These are phyloP conservation scores for Merops nubicus DNA, from an alignment of 2,113 vertebrate genomes.

Conservation along the genomic window DNA sequence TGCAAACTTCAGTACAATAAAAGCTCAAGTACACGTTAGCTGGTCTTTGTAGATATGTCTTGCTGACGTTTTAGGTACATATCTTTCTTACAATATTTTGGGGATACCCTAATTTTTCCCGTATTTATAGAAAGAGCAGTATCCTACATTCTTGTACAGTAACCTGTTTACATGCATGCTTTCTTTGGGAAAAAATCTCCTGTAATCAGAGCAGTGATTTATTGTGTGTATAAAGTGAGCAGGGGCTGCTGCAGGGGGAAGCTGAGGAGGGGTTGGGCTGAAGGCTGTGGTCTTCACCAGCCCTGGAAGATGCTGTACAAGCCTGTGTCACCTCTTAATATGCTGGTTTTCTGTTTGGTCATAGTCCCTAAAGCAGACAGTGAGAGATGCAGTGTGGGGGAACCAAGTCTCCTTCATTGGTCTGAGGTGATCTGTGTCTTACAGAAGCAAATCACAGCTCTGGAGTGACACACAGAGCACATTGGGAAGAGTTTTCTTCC, in stretches of 20 bases:
- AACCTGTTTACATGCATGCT: background rate
- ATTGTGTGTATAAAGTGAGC: background rate
- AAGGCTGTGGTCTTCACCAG: background rate
- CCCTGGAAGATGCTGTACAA: background rate
- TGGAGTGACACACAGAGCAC: background rate
- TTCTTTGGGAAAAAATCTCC: background rate
- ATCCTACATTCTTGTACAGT: background rate
- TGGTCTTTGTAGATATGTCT: background rate
- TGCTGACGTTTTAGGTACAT: background rate
- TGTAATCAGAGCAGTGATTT: background rate
- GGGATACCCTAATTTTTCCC: background rate
- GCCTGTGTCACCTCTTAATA: background rate
- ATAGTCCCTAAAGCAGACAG: background rate
- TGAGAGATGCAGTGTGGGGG: accelerated
- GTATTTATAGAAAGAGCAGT: background rate
- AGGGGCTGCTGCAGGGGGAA: background rate
- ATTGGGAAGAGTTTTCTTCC: background rate
- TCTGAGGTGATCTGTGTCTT: background rate
- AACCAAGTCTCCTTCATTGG: background rate
- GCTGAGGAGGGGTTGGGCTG: background rate
- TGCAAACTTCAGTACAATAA: background rate
- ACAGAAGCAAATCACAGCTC: background rate
- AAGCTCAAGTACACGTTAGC: background rate
- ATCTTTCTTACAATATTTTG: background rate
- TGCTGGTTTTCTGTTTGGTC: background rate